Percentiles rank a stretch among this genome's conserved stretches.
These are phyloP conservation scores for Epirrita christyi DNA, from an alignment of 2,888 invertebrate species.

Conservation along the genomic window DNA sequence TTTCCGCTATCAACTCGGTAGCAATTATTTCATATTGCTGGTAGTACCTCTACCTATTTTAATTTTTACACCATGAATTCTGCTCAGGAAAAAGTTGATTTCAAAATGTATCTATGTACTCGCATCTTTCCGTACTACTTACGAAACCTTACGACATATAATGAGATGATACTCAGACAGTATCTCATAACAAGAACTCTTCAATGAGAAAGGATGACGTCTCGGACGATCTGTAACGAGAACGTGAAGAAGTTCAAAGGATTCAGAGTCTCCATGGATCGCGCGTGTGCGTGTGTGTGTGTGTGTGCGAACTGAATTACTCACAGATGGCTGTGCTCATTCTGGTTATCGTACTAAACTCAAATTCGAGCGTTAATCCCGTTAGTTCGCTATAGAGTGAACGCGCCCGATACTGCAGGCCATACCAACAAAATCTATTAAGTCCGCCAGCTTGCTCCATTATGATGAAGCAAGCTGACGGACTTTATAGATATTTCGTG, in stretches of 20 bases:
- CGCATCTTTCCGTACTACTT: slow-evolving; percentile 13
- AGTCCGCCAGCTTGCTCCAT: slow-evolving; percentile 76
- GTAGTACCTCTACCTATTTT: slow-evolving; percentile 8
- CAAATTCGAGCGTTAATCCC: slow-evolving; percentile 76
- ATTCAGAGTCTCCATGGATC: slow-evolving; percentile 27
- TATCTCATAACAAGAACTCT: slow-evolving; percentile 45
- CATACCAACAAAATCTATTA: slow-evolving; percentile 80
- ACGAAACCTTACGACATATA: slow-evolving; percentile 46
- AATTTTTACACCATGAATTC: slow-evolving; percentile 8
- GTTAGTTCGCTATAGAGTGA: slow-evolving; percentile 76
- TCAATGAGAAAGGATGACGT: slow-evolving; percentile 43
- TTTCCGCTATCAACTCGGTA: slow-evolving; percentile 32
- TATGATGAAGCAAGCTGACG: too few species aligned
- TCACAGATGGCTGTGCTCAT: slow-evolving; percentile 58
- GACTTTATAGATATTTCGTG: too few species aligned
- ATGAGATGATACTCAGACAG: slow-evolving; percentile 49
- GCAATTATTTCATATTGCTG: slow-evolving; percentile 26
- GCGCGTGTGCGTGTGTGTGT: slow-evolving; percentile 29
- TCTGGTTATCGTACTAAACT: slow-evolving; percentile 61
- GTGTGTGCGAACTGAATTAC: slow-evolving; percentile 41
- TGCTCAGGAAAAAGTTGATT: slow-evolving; percentile 4
- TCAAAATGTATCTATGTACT: slow-evolving; percentile 5
- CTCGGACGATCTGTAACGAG: slow-evolving; percentile 55
- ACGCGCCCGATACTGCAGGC: slow-evolving; percentile 58
- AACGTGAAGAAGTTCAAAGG: slow-evolving; percentile 49